Percentiles rank a stretch among this genome's conserved stretches.
phyloP scores from a whole-genome alignment of 2,113 vertebrate genomes.

The Garra rufa region DNA sequence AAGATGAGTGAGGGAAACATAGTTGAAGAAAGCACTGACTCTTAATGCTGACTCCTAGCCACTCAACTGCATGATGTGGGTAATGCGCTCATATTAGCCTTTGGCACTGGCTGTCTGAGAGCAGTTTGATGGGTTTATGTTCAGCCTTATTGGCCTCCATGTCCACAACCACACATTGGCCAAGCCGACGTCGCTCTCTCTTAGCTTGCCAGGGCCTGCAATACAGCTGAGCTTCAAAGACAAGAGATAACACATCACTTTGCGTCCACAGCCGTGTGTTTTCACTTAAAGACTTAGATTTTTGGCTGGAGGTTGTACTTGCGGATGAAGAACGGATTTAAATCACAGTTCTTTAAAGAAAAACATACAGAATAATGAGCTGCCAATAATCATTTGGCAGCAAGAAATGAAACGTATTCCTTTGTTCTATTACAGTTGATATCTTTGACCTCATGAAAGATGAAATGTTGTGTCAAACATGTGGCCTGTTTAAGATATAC shows the following conservation, averaged over 20 bases:
- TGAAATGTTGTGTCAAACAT: not conserved
- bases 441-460: slow-evolving; percentile 14
- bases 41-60: not conserved
- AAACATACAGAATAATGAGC: slow-evolving; percentile 30
- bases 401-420: not conserved
- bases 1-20: not conserved
- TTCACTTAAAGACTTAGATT: slow-evolving; percentile 65
- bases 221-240: slow-evolving; percentile 78
- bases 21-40: not conserved
- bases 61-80: not conserved
- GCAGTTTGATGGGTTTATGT: not conserved
- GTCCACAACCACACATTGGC: not conserved
- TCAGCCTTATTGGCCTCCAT: not conserved
- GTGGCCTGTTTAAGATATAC: not conserved
- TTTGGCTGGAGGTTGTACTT: slow-evolving; percentile 53
- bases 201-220: slow-evolving; percentile 56
- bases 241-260: slow-evolving; percentile 68
- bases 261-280: slow-evolving; percentile 61
- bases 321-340: slow-evolving; percentile 33
- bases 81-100: not conserved
- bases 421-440: not conserved
- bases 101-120: not conserved
- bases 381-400: slow-evolving; percentile 26
- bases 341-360: slow-evolving; percentile 15
- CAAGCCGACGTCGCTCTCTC: not conserved